Conservation (phyloP, 2,113 vertebrate genomes). For the Cyanocitta stelleri region DNA sequence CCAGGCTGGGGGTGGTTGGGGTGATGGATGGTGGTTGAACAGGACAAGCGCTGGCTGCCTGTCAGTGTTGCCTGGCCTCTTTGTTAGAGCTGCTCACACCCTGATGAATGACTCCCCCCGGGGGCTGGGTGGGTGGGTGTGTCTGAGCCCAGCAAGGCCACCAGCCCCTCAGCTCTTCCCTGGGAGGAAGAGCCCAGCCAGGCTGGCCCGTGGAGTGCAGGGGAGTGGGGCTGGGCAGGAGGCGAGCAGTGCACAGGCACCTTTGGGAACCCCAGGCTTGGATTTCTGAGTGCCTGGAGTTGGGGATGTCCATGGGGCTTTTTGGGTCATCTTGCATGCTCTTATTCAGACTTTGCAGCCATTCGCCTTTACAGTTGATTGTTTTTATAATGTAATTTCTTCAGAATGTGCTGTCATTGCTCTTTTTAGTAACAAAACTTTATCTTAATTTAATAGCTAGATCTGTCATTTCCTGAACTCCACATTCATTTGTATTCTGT, state of each 20-base stretch:
- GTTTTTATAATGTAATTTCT: neutral
- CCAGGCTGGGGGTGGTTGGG: neutral
- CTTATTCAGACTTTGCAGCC: neutral
- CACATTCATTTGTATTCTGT: neutral
- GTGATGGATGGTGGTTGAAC: neutral
- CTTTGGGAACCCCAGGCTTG: neutral
- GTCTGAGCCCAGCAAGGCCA: neutral
- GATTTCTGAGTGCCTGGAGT: neutral
- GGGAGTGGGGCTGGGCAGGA: neutral
- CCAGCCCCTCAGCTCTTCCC: neutral
- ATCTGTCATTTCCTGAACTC: neutral
- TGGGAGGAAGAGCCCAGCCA: neutral
- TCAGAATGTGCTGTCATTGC: neutral
- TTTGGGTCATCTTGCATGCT: neutral
- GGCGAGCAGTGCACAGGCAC: accelerated
- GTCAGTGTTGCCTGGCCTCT: accelerated
- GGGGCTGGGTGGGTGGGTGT: too few species aligned
- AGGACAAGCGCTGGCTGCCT: neutral
- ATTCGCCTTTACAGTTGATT: neutral
- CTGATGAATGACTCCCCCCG: neutral
- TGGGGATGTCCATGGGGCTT: neutral
- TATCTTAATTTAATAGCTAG: neutral
- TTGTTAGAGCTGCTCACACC: neutral
- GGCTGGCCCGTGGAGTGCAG: neutral
- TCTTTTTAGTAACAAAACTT: neutral